Percentiles rank a stretch among this genome's conserved stretches.
Evolutionary conservation across 2,113 vertebrate species (phyloP).

Genomic region (Lophura nycthemera): DNA sequence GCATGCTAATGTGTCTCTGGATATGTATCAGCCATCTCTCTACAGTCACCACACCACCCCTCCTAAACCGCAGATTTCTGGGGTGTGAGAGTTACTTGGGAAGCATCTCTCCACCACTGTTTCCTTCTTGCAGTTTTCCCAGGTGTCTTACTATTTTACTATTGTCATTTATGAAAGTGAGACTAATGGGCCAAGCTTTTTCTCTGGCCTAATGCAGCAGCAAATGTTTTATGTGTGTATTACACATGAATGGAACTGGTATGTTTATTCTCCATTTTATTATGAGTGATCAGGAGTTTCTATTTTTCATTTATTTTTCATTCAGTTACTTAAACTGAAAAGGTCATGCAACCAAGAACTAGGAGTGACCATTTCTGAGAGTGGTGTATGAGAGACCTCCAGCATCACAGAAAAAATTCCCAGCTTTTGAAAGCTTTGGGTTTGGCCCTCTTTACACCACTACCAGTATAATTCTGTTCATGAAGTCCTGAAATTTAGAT

Average conservation of each 20-base stretch:
- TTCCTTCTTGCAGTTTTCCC: neutral
- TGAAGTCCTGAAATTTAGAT: neutral
- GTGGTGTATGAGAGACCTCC: neutral
- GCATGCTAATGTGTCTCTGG: neutral
- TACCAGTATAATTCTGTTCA: neutral
- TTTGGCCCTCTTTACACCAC: neutral
- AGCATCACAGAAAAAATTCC: neutral
- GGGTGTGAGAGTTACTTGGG: neutral
- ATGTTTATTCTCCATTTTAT: neutral
- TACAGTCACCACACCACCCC: too few relatives aligned
- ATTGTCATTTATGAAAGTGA: neutral
- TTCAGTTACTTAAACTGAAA: neutral
- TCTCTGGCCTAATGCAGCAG: neutral
- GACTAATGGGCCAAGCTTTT: neutral
- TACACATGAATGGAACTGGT: neutral
- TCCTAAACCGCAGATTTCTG: neutral
- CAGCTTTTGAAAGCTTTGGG: neutral
- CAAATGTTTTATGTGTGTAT: neutral
- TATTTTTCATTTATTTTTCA: neutral
- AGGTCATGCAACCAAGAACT: neutral
- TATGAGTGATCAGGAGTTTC: neutral
- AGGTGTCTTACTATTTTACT: neutral
- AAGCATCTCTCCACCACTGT: neutral
- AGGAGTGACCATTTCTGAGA: fast-evolving
- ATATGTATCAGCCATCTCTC: neutral